Evolutionary conservation across 2,113 vertebrate genomes (phyloP).

Genomic region (Taurulus bubalis): DNA sequence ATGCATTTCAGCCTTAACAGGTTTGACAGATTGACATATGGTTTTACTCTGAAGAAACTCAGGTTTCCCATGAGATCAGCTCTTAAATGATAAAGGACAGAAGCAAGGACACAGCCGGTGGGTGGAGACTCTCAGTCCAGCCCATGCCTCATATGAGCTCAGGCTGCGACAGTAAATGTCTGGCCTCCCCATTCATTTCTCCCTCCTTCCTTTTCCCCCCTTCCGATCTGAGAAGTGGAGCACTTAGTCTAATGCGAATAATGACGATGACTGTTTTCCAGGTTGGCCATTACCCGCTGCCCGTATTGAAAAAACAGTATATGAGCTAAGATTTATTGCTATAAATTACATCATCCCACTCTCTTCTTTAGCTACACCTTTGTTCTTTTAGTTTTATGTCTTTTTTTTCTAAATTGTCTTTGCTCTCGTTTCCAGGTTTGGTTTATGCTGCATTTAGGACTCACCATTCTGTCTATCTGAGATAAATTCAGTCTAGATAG

Average conservation of each 20-base stretch:
- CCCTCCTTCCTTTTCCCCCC: not conserved
- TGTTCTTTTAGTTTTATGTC: constrained; percentile 21
- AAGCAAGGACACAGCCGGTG: constrained; percentile 49
- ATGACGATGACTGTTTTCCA: constrained; percentile 60
- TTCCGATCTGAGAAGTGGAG: constrained; percentile 50
- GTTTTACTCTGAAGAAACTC: not conserved
- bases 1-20: not conserved
- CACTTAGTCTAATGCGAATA: constrained; percentile 77
- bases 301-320: constrained; percentile 57
- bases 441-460: not conserved
- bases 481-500: not conserved
- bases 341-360: constrained; percentile 59
- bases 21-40: not conserved
- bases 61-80: not conserved
- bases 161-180: constrained; percentile 63
- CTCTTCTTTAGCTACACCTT: constrained; percentile 7
- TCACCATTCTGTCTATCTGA: not conserved
- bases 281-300: constrained; percentile 33
- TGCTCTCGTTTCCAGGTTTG: constrained; percentile 1
- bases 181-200: constrained; percentile 50
- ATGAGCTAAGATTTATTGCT: constrained; percentile 61
- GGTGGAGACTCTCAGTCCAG: constrained; percentile 47
- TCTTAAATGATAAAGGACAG: constrained; percentile 43
- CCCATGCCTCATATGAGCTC: constrained; percentile 59
- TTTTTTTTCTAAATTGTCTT: constrained; percentile 2